These are phyloP conservation scores for Remorina albescens DNA, from an alignment of 2,797 vertebrate species.

Conservation along the genomic window DNA sequence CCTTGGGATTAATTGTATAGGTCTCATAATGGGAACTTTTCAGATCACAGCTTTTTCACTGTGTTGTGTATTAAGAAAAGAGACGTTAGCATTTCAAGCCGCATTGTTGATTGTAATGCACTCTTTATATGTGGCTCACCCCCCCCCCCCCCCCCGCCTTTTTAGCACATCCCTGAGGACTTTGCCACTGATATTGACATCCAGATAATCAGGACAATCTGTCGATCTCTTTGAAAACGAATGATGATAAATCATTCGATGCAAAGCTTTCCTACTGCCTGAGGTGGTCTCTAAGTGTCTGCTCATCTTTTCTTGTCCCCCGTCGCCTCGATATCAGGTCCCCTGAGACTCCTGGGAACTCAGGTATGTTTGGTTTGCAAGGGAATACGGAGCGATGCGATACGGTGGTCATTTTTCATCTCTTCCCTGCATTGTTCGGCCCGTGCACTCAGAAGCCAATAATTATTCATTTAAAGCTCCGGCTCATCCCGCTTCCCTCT, in stretches of 20 bases:
- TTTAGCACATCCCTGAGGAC: not conserved
- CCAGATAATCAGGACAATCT: conserved; percentile 15
- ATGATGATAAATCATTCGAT: conserved; percentile 53
- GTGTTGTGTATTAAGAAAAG: too few relatives aligned
- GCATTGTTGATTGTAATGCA: not conserved
- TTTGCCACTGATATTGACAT: not conserved
- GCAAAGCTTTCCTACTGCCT: conserved; percentile 39
- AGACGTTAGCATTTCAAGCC: not conserved
- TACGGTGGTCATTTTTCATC: conserved; percentile 64
- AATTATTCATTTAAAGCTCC: conserved; percentile 82
- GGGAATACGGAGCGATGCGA: conserved; percentile 34
- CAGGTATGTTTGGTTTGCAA: conserved; percentile 42
- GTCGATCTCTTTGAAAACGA: conserved; percentile 40
- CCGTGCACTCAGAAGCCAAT: conserved; percentile 64
- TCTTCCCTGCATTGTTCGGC: conserved; percentile 58
- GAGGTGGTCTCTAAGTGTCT: conserved; percentile 51
- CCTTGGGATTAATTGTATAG: not conserved
- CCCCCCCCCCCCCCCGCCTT: too few relatives aligned
- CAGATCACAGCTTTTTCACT: not conserved
- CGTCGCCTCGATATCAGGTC: conserved; percentile 23
- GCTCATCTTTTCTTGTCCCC: conserved; percentile 59
- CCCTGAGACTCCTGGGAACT: conserved; percentile 45
- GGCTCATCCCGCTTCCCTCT: conserved; percentile 73
- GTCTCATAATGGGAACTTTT: not conserved
- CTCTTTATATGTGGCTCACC: not conserved